Percentiles rank a stretch among this genome's conserved stretches.
Conservation (phyloP, 2,888 invertebrate species). For the Agrochola lychnidis region DNA sequence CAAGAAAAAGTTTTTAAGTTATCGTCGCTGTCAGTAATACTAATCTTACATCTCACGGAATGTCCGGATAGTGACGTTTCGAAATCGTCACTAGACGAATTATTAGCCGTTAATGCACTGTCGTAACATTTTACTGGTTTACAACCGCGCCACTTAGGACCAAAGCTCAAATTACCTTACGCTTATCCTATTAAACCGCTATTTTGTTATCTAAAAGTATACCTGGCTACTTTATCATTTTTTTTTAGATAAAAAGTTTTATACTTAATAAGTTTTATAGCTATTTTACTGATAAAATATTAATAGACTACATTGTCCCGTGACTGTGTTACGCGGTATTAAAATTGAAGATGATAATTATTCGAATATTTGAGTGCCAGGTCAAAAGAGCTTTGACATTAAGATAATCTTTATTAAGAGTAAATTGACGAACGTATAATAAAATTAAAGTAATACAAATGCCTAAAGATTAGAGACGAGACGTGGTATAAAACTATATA, state of each 20-base stretch:
- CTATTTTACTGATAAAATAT: conserved; percentile 54
- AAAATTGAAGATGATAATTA: conserved; percentile 50
- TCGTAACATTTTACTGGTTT: conserved; percentile 83
- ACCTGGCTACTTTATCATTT: conserved; percentile 67
- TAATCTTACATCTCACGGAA: conserved; percentile 85
- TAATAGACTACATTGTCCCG: conserved; percentile 52
- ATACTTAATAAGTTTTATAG: conserved; percentile 56
- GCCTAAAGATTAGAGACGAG: conserved; percentile 31
- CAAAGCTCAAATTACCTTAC: conserved; percentile 79
- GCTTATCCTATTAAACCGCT: conserved; percentile 68
- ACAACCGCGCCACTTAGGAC: conserved; percentile 80
- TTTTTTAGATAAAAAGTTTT: conserved; percentile 54
- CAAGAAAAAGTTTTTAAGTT: conserved; percentile 84
- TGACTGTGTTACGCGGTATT: conserved; percentile 57
- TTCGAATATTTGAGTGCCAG: conserved; percentile 45
- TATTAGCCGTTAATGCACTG: conserved; percentile 84
- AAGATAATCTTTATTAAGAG: conserved; percentile 59
- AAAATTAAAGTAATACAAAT: conserved; percentile 45
- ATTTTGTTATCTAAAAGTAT: conserved; percentile 64
- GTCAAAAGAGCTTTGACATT: conserved; percentile 45
- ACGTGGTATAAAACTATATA: conserved; percentile 19
- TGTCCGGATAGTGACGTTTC: conserved; percentile 81
- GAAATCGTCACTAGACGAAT: conserved; percentile 85
- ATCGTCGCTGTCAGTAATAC: conserved; percentile 81
- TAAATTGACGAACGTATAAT: conserved; percentile 60